Evolutionary conservation across 2,113 vertebrate species (phyloP).

Genomic region (Megalops atlanticus): DNA sequence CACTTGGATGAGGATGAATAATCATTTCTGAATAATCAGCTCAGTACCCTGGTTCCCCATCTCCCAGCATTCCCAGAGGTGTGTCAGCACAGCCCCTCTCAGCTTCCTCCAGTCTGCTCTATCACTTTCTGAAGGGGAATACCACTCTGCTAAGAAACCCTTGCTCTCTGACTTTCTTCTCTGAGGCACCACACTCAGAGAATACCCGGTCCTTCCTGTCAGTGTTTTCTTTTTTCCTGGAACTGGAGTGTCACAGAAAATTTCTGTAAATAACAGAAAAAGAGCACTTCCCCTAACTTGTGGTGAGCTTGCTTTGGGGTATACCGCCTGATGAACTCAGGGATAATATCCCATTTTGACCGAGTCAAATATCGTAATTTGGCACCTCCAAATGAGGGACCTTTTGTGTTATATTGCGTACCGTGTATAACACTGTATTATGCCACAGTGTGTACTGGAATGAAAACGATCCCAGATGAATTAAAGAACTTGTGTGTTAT

Average conservation of each 20-base stretch:
- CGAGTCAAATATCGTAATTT: neutral
- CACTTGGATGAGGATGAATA: neutral
- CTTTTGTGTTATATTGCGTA: neutral
- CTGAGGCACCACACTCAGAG: neutral
- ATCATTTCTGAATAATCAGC: neutral
- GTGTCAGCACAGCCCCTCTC: neutral
- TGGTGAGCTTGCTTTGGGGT: neutral
- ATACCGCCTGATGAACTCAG: neutral
- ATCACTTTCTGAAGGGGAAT: constrained; percentile 23
- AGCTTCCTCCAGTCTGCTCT: neutral
- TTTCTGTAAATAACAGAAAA: neutral
- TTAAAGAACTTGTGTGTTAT: too few relatives aligned
- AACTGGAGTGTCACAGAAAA: neutral
- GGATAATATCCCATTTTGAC: neutral
- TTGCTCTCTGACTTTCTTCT: too few relatives aligned
- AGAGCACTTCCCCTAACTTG: neutral
- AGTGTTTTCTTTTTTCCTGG: constrained; percentile 14
- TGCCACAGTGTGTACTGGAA: too few relatives aligned
- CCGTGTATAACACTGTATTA: too few relatives aligned
- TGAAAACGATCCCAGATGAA: too few relatives aligned
- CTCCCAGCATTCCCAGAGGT: neutral
- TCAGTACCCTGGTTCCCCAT: neutral
- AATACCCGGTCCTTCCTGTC: constrained; percentile 3
- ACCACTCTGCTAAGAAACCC: constrained; percentile 3
- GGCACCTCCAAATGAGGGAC: neutral